Base-by-base conservation (phyloP, 1,140 invertebrate genomes). In the Drosophila parvula region DNA sequence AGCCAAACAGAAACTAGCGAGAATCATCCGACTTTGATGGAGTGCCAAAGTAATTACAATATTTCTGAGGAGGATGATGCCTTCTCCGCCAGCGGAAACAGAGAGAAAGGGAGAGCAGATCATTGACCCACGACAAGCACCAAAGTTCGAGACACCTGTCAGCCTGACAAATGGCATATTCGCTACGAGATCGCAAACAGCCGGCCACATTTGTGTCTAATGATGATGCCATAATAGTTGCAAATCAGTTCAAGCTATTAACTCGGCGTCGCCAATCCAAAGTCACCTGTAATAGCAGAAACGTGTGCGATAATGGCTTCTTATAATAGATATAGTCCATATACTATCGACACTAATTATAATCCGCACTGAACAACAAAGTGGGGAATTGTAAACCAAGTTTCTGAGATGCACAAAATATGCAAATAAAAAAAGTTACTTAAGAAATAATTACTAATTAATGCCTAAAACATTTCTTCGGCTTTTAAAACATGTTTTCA, bases 221-320 rank as follows among this genome's bases (percentile, higher is more conserved):
- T 63, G 48, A 62, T 68, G 63, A 77, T 73, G 79, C 32, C 57
- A 32, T 83, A 77, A 79, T 77, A 77, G 60, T 67, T 60, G 60
- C 45, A 77, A 60, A 79, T 77, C 77, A 59, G 48, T 36, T 58
- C 57, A 51, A 53, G 44, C 79, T 57, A 88, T 88, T 88, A 82
- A 75, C 28, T 50, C 32, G 43, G 9, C 34, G 14, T 34, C 18
- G 28, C n/a, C 27, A 18, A 64, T 30, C 38, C 44, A 44, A 53
- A 77, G 73, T 64, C 14, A 18, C 16, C 58, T 67, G 47, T 76
- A 76, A 76, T 76, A 78, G 56, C 48, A 41, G 44, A 78, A 78
- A 78, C 74, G 74, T 78, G 74, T 69, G 43, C 64, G 27, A 55
- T 77, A 77, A 77, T 77, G 51, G 41, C 56, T 36, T 32, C 10